These are phyloP conservation scores for Diglossa cyanea DNA, from an alignment of 2,797 vertebrate genomes.

Conservation along the genomic window DNA sequence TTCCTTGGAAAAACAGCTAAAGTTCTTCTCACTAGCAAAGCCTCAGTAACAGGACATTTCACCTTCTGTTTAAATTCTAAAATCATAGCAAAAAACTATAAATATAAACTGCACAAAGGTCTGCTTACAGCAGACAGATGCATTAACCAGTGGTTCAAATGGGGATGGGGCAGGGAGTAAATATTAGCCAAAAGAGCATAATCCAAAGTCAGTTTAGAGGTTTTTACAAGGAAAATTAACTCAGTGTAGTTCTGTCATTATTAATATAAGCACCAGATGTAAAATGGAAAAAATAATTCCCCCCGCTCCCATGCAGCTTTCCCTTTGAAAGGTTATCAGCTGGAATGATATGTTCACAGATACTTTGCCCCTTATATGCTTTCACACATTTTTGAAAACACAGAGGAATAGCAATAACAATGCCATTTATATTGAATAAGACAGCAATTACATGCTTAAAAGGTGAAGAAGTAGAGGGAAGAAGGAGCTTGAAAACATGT, in stretches of 20 bases:
- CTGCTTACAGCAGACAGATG: neutral
- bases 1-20: neutral
- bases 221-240: neutral
- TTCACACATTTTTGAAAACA: slow-evolving; percentile 44
- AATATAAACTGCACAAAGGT: neutral
- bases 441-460: neutral
- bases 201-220: neutral
- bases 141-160: neutral
- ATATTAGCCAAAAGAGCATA: neutral
- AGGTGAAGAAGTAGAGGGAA: neutral
- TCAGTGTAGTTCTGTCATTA: neutral
- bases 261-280: neutral
- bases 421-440: neutral
- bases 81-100: neutral
- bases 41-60: neutral
- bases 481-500: neutral
- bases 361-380: neutral
- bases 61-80: neutral
- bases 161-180: neutral
- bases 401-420: neutral
- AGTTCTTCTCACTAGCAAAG: neutral
- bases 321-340: neutral
- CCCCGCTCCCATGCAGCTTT: neutral
- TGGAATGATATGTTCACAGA: neutral
- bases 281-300: neutral